Evolutionary conservation across 2,113 vertebrate species (phyloP), one percentile per base, ranked within the genome.

Genomic region (Cervus canadensis): DNA sequence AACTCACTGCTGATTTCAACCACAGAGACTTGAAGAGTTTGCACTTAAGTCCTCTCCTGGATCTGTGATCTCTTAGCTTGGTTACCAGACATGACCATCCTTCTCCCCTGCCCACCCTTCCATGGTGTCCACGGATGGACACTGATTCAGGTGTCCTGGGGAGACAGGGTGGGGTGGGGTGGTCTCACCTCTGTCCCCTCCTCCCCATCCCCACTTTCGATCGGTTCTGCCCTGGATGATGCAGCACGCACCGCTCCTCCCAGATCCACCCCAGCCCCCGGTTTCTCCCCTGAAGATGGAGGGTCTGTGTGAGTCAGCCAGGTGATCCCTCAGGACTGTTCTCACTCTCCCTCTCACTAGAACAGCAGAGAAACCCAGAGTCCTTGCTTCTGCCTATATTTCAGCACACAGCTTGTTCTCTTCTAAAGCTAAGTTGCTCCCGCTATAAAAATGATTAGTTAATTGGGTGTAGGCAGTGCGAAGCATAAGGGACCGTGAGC

Each of bases 391-490:
- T 5, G 59, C 71, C 43, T 12, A 1, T 12, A 62, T 36, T n/a
- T 57, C 57, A 87, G 62, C n/a, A 57, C 17, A 30, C 8, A 85
- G 12, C 79, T 93, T 56, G 26, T 87, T 95, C 48, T 79, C 57
- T 85, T 71, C 95, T 83, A 71, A 96, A 15, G 87, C 74, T 91
- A 96, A 85, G 57, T 57, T 81, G 30, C 15, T 91, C 54, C 30
- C 15, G 0, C 43, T 92, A 56, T 91, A 91, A 96, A 98, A 89
- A 97, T 83, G 62, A 94, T 97, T 85, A 90, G 57, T 54, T 74
- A 96, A 95, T 82, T 94, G 59, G 21, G 17, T 87, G 15, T 57
- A 91, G 43, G n/a, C 71, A 89, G 40, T 26, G 50, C 28, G 16
- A 89, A 96, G 67, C 8, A 1, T 26, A 94, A 93, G 79, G 4